These are phyloP conservation scores for Eonycteris spelaea DNA, from an alignment of 2,113 vertebrate genomes.

Conservation along the genomic window DNA sequence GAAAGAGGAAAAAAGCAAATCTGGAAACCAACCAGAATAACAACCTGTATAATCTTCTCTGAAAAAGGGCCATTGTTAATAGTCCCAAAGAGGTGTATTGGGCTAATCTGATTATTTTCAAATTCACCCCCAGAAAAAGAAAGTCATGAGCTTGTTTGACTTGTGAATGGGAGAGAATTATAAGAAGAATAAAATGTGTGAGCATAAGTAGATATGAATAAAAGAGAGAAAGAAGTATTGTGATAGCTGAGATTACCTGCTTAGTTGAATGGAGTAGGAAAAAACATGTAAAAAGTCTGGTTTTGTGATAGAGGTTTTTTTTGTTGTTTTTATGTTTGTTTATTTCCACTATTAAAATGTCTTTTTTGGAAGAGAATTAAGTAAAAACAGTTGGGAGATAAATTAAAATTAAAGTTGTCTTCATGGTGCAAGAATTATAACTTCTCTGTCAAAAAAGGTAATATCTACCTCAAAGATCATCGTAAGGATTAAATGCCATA, in stretches of 20 bases:
- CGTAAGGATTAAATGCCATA: neutral
- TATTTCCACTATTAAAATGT: neutral
- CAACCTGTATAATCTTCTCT: neutral
- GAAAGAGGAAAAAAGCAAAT: neutral
- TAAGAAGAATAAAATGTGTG: neutral
- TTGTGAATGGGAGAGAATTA: neutral
- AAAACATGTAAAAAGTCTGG: neutral
- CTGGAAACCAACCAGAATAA: neutral
- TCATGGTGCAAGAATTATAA: neutral
- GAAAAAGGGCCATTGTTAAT: neutral
- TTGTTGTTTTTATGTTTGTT: neutral
- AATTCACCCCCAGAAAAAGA: neutral
- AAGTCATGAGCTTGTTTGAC: neutral
- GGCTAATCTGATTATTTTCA: neutral
- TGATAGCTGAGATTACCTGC: neutral
- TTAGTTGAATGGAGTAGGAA: neutral
- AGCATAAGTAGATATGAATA: neutral
- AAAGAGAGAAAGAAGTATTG: neutral
- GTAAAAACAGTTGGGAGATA: neutral
- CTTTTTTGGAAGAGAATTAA: neutral
- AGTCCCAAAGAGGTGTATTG: neutral
- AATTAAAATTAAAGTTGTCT: conserved; percentile 4
- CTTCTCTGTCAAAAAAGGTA: neutral
- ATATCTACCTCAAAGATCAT: neutral
- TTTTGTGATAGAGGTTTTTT: neutral